Conservation (phyloP, 2,797 vertebrate species). For the Lacerta agilis region DNA sequence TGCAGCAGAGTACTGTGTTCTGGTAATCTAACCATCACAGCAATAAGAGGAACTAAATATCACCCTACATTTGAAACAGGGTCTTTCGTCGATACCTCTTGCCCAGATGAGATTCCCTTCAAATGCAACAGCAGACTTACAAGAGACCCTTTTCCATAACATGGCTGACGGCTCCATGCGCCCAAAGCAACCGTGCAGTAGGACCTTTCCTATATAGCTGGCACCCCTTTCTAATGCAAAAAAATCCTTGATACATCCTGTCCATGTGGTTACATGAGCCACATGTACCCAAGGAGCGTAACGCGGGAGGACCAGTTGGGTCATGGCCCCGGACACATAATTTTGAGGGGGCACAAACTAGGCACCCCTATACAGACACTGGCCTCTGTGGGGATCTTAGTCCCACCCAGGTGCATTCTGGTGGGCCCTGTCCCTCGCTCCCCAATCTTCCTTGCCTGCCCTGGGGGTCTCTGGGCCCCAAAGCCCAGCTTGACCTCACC, state of each 20-base stretch:
- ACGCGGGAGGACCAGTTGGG: no score
- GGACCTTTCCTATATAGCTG: background rate
- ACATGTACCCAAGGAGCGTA: background rate
- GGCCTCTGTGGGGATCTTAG: no score
- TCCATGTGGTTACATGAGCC: background rate
- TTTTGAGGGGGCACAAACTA: no score
- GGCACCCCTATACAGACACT: no score
- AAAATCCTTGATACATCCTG: background rate
- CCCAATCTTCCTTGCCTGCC: no score
- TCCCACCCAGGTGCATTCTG: no score
- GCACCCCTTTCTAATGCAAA: background rate
- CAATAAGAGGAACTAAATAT: background rate
- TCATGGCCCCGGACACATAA: no score
- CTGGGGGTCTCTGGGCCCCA: no score
- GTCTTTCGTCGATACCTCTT: background rate
- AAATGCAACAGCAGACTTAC: background rate
- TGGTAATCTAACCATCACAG: background rate
- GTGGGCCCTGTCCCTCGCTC: no score
- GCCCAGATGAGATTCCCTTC: background rate
- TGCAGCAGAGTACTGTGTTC: background rate
- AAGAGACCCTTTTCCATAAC: background rate
- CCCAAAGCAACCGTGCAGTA: background rate
- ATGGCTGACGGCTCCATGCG: background rate
- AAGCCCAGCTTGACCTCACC: no score
- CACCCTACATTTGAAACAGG: background rate